Evolutionary conservation across 2,888 invertebrate species (phyloP).

Genomic region (Mantis religiosa): DNA sequence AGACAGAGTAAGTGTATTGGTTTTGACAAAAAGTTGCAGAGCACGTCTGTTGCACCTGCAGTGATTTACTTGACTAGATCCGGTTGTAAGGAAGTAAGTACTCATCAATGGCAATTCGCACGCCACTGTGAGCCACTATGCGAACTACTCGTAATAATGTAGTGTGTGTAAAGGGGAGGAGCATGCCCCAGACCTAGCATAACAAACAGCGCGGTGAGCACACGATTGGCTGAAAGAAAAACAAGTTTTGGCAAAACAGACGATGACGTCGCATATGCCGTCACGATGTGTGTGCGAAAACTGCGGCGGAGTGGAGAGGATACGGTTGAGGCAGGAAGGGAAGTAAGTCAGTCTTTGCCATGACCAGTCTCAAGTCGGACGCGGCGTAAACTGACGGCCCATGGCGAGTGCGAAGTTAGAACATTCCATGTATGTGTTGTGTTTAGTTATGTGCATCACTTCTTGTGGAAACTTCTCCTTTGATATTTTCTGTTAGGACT

Average conservation of each 20-base stretch:
- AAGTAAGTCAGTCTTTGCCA: not conserved
- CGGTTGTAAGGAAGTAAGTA: not conserved
- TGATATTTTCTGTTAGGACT: not conserved
- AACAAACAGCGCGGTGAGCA: not conserved
- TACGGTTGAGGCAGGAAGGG: not conserved
- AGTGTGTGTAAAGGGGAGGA: not conserved
- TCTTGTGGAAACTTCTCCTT: not conserved
- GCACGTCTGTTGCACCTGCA: too few species aligned
- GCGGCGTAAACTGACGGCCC: not conserved
- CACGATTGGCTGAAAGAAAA: not conserved
- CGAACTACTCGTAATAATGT: not conserved
- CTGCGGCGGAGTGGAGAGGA: not conserved
- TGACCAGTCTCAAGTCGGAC: slow-evolving; percentile 7
- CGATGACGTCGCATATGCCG: not conserved
- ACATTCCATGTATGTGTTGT: not conserved
- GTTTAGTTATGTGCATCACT: not conserved
- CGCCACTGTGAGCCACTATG: not conserved
- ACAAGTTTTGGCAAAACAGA: slow-evolving; percentile 10
- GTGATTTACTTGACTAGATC: not conserved
- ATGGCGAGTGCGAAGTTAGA: not conserved
- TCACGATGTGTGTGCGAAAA: slow-evolving; percentile 1
- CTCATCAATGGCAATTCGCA: not conserved
- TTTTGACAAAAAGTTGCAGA: too few species aligned
- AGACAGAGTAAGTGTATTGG: too few species aligned
- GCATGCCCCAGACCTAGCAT: slow-evolving; percentile 6